phyloP scores from a whole-genome alignment of 2,888 invertebrate genomes.

The Orthonychiurus folsomi region DNA sequence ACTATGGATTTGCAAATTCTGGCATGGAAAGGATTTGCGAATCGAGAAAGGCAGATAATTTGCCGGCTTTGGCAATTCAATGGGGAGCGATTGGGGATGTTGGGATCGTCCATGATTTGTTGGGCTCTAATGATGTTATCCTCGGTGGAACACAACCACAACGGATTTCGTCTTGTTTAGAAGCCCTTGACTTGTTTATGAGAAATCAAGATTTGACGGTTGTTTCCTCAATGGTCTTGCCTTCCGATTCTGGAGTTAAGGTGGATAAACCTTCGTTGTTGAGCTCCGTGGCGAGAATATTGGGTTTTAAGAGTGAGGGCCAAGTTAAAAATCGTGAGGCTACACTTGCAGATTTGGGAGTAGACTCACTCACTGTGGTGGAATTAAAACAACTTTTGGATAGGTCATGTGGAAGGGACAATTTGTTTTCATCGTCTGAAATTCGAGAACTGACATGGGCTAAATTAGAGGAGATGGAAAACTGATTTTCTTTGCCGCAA shows the following conservation, averaged over 20 bases:
- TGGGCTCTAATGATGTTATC: conserved; percentile 50
- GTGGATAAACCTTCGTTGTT: conserved; percentile 48
- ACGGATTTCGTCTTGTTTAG: conserved; percentile 69
- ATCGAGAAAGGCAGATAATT: conserved; percentile 44
- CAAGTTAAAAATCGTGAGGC: conserved; percentile 55
- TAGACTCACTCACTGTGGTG: conserved; percentile 95
- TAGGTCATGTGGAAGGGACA: conserved; percentile 63
- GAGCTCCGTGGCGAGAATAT: conserved; percentile 58
- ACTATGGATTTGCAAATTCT: conserved; percentile 54
- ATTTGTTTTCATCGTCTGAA: conserved; percentile 76
- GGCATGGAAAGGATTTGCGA: conserved; percentile 52
- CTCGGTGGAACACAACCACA: conserved; percentile 75
- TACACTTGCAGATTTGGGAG: conserved; percentile 79
- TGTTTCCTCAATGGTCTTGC: conserved; percentile 74
- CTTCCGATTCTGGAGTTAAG: conserved; percentile 44
- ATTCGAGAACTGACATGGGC: conserved; percentile 70
- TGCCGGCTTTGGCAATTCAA: conserved; percentile 51
- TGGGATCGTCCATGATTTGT: conserved; percentile 50
- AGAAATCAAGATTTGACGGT: conserved; percentile 55
- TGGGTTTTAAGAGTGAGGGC: conserved; percentile 73
- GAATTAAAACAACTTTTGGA: conserved; percentile 90
- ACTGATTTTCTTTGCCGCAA: too few relatives aligned
- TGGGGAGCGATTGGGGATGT: conserved; percentile 56
- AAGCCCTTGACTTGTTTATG: conserved; percentile 58
- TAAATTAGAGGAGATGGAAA: conserved; percentile 51